Base-by-base conservation (phyloP, 2,113 vertebrate genomes). In the Heliornis fulica region DNA sequence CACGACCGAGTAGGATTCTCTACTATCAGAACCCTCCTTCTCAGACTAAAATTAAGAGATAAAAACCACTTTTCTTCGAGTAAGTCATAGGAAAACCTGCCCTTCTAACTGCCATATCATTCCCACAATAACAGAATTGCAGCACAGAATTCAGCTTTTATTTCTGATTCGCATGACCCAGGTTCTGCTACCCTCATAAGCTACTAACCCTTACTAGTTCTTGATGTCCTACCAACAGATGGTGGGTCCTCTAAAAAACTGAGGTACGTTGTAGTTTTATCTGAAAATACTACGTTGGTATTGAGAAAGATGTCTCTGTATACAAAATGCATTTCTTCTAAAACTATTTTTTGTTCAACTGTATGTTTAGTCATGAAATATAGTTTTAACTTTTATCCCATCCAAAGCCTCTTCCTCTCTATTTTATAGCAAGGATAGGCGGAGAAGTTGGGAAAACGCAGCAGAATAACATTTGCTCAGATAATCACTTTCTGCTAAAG, bases 401-500 rank as follows among this genome's bases (percentile, higher is more conserved):
- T 43, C 18, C 13, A 19, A 18, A 79, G 46, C 21, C 84, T 54
- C 45, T 51, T 80, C 38, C 70, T 79, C 48, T 34, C 34, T 60
- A n/a, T 83, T 77, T 89, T 48, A 82, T 84, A 94, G 61, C 10
- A 84, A 68, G 93, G 93, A 82, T 53, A 88, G 64, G 29, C 31
- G 65, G 56, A 83, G 54, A 91, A 95, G 50, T 86, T 59, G 34
- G 45, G 48, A 77, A 94, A 96, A 94, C 16, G 9, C 72, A 78
- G 45, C 48, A 76, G 94, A 94, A 90, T 83, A 91, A 51, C 82
- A 61, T 90, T 94, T 92, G 61, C 54, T 69, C 5, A 60, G 53
- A 88, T 80, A 86, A 68, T 54, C 95, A 94, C 51, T 96, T 95
- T 94, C 68, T 92, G 76, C 74, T 84, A 32, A 83, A 57, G 57